Percentiles rank a stretch among this genome's conserved stretches.
phyloP scores from a whole-genome alignment of 2,888 invertebrate genomes.

The Minunthozetes semirufus region DNA sequence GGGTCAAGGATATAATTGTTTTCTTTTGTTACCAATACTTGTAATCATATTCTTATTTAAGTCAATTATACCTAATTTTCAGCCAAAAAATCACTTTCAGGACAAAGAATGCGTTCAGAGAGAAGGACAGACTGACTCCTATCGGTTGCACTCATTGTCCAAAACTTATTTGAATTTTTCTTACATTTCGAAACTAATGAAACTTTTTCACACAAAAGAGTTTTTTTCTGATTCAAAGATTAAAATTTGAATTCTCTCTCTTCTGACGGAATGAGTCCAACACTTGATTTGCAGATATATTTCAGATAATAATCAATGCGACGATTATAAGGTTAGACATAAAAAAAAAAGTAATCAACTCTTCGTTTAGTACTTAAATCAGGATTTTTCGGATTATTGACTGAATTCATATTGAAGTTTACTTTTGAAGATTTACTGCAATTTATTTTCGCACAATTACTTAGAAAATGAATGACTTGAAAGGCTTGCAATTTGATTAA shows the following conservation, averaged over 20 bases:
- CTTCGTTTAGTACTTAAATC: too few species aligned
- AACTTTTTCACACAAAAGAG: not conserved
- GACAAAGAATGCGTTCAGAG: not conserved
- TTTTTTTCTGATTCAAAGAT: not conserved
- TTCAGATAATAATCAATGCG: not conserved
- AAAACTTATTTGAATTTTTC: not conserved
- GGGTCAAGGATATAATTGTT: slow-evolving; percentile 8
- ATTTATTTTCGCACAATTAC: too few species aligned
- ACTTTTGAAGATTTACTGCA: too few species aligned
- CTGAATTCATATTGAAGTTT: too few species aligned
- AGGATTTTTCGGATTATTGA: too few species aligned
- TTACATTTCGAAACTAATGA: not conserved
- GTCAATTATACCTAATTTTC: not conserved
- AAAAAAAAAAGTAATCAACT: too few species aligned
- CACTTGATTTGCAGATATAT: not conserved
- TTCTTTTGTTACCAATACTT: not conserved
- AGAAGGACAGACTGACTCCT: not conserved
- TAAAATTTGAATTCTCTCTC: not conserved
- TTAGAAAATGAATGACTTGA: too few species aligned
- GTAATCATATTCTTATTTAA: not conserved
- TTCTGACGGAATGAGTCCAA: slow-evolving; percentile 6
- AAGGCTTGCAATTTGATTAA: too few species aligned
- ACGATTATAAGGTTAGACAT: too few species aligned
- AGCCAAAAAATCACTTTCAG: not conserved
- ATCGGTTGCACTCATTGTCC: not conserved